phyloP scores from a whole-genome alignment of 2,797 vertebrate genomes.

The Chromis chromis region DNA sequence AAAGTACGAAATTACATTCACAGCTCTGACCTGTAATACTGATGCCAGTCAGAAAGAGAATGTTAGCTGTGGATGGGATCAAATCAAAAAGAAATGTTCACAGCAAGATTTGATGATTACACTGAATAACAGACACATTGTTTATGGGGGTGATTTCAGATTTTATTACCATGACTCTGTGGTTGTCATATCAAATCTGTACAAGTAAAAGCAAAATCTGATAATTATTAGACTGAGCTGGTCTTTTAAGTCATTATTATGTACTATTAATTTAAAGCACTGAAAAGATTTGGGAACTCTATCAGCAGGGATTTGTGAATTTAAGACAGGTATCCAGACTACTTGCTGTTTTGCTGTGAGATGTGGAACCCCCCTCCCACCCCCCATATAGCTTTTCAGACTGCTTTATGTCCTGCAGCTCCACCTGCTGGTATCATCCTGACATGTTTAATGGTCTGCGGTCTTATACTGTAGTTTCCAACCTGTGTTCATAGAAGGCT shows the following conservation, averaged over 20 bases:
- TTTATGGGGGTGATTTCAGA: neutral
- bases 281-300: neutral
- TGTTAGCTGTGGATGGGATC: neutral
- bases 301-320: neutral
- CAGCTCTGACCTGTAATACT: neutral
- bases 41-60: neutral
- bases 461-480: neutral
- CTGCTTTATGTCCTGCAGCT: constrained; percentile 39
- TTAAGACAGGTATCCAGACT: neutral
- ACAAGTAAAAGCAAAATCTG: neutral
- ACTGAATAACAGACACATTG: neutral
- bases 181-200: neutral
- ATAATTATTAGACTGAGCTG: neutral
- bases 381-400: neutral
- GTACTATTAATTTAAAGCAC: neutral
- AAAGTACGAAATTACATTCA: neutral
- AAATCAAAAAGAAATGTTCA: neutral
- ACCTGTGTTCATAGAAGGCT: neutral
- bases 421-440: constrained; percentile 71
- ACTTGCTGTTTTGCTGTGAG: neutral
- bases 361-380: neutral
- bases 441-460: too few species aligned
- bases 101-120: neutral
- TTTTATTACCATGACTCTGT: neutral
- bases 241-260: neutral